Evolutionary conservation across 2,797 vertebrate genomes (phyloP).

Genomic region (Eulemur coronatus): DNA sequence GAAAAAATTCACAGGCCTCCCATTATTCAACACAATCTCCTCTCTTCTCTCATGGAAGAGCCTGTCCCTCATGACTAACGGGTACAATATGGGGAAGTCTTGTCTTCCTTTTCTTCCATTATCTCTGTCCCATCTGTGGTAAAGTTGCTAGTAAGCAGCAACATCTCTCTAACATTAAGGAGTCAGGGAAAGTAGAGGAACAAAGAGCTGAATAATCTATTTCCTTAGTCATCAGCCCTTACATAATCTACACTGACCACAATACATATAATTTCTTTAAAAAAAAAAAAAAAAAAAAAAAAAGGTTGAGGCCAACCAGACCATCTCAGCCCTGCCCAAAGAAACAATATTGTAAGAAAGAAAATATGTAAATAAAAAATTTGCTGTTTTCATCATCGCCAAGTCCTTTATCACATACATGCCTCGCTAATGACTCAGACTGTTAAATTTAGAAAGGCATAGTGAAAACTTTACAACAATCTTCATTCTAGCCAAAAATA

Average conservation of each 20-base stretch:
- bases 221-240: neutral
- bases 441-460: constrained; percentile 29
- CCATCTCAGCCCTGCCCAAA: neutral
- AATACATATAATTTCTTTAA: neutral
- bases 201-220: neutral
- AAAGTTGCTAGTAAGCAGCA: neutral
- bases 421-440: neutral
- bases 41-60: neutral
- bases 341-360: neutral
- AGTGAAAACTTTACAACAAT: constrained; percentile 25
- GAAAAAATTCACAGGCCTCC: neutral
- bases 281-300: neutral
- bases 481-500: constrained; percentile 28
- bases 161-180: constrained; percentile 11
- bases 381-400: neutral
- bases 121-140: neutral
- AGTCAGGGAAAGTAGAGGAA: neutral
- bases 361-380: constrained; percentile 52
- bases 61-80: neutral
- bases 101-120: neutral
- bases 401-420: constrained; percentile 14
- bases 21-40: neutral
- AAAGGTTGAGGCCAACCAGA: neutral
- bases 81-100: neutral
- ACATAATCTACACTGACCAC: neutral